Evolutionary conservation across 2,888 invertebrate genomes (phyloP).

Genomic region (Ectropis crepuscularia): DNA sequence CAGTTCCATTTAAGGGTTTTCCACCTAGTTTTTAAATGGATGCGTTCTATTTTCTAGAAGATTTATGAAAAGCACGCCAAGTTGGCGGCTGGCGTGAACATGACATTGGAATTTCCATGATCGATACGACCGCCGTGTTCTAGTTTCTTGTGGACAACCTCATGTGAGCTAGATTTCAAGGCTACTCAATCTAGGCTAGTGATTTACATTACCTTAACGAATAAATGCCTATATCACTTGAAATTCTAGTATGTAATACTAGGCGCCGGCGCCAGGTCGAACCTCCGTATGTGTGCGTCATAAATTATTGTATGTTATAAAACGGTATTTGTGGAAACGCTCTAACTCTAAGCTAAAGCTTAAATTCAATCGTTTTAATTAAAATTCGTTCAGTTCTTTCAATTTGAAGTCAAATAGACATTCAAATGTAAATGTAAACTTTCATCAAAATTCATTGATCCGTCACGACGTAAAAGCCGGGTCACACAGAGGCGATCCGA

Average conservation of each 20-base stretch:
- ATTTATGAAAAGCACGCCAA: constrained; percentile 27
- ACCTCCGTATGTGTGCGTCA: too few relatives aligned
- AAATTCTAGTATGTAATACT: background rate
- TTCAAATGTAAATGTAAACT: too few relatives aligned
- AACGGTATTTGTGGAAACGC: too few relatives aligned
- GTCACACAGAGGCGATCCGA: too few relatives aligned
- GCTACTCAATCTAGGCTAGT: constrained; percentile 13
- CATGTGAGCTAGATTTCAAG: constrained; percentile 22
- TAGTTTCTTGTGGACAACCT: constrained; percentile 29
- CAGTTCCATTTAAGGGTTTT: constrained; percentile 11
- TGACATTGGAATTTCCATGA: constrained; percentile 51
- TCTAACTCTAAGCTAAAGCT: too few relatives aligned
- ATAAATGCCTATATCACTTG: background rate
- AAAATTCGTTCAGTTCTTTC: too few relatives aligned
- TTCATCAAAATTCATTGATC: too few relatives aligned
- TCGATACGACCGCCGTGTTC: constrained; percentile 40
- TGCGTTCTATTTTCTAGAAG: constrained; percentile 20
- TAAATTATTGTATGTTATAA: too few relatives aligned
- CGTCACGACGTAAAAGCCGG: too few relatives aligned
- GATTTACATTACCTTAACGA: constrained; percentile 3
- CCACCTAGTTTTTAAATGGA: constrained; percentile 17
- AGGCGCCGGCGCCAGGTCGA: too few relatives aligned
- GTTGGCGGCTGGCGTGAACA: constrained; percentile 41
- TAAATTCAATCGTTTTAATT: too few relatives aligned
- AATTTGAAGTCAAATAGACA: too few relatives aligned